Evolutionary conservation across 1,140 invertebrate species (phyloP), one percentile per base, ranked within the genome.

Genomic region (Drosophila nebulosa): DNA sequence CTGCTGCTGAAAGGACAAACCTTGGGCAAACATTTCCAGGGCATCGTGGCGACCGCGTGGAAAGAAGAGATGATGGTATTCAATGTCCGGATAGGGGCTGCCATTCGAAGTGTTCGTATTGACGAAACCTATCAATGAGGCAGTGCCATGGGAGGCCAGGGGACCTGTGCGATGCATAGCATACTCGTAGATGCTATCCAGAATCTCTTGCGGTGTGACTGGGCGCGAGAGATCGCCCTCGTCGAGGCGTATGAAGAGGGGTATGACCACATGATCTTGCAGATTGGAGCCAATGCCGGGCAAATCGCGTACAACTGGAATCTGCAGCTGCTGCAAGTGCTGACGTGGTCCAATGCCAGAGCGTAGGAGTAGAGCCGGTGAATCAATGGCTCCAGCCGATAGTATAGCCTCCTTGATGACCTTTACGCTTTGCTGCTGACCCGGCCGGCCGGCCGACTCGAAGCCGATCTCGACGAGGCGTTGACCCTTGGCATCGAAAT

Each of bases 221-320:
- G 58, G 6, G 10, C n/a, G 4, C 0, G 68, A 64, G 1, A 21
- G 50, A 10, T 32, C 9, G 3, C 62, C 64, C 14, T 63, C 65
- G 2, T 81, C 70, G 1, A 90, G 32, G 10, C 76, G 27, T 12
- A 91, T 14, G 27, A 86, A 66, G 79, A 91, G 7, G 91, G 77
- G 67, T 90, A 94, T 32, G 89, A 79, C 10, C 0, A 91, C 75
- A 67, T 94, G 93, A 66, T 93, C 93, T 35, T 93, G 92, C 1
- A 95, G 91, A 79, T 95, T 95, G 2, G 92, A 69, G 0, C 95
- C 95, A 0, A 96, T 94, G 0, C 94, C 93, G 0, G 74, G 59
- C 0, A 95, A 79, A 26, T 95, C 92, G 3, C 74, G 22, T 0
- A 92, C 50, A 0, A 93, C 59, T 0, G 73, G 26, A 27, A 94